A percentile compares a stretch with the other conserved stretches of the same genome.
Conservation (phyloP, 2,113 vertebrate species). For the Numida meleagris region DNA sequence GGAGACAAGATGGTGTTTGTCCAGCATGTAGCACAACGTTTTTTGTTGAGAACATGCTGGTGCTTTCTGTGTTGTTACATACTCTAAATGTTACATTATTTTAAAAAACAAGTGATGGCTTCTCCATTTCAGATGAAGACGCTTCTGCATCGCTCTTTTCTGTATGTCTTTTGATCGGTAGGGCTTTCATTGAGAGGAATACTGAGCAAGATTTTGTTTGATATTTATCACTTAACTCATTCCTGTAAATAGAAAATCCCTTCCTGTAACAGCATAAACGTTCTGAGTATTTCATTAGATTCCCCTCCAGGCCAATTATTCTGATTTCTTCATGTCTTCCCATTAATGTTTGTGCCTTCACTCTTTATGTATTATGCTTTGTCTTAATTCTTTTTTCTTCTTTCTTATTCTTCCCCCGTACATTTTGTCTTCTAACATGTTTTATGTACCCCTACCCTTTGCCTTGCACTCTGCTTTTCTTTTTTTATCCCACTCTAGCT, state of each 20-base stretch:
- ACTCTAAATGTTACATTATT: background rate
- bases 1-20: background rate
- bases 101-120: background rate
- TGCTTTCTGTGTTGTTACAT: background rate
- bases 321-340: background rate
- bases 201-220: background rate
- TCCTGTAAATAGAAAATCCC: background rate
- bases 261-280: background rate
- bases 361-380: background rate
- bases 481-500: background rate
- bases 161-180: background rate
- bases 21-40: background rate
- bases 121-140: background rate
- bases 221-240: slow-evolving; percentile 4
- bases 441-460: background rate
- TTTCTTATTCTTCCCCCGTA: background rate
- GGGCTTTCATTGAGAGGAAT: background rate
- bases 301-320: background rate
- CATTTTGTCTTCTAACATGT: background rate
- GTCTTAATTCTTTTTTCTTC: background rate
- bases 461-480: background rate
- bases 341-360: background rate
- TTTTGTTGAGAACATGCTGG: slow-evolving; percentile 10
- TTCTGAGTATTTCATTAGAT: background rate
- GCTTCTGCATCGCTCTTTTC: background rate